Base-by-base conservation (phyloP, 2,888 invertebrate species). In the Xiphydria camelus region DNA sequence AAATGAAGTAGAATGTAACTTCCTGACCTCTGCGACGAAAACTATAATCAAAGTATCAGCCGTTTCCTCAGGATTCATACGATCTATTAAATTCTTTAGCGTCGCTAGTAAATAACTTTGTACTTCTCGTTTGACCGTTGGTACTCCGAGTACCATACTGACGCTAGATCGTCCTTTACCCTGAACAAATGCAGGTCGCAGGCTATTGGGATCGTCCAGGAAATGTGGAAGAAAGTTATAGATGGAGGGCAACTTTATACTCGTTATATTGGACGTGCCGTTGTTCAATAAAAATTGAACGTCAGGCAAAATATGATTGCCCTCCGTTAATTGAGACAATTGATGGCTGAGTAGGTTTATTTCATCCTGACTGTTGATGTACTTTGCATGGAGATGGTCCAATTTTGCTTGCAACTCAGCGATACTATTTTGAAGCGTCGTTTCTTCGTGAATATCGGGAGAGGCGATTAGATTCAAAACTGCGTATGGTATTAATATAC, bases 201-300 rank as follows among this genome's bases (percentile, higher is more conserved):
- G 77, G 61, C 90, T 90, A 51, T 83, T 79, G 0, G 88, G 86
- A 68, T 89, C 86, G 52, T 87, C 86, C 55, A 91, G 80, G 32
- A 95, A 80, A 75, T 95, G 93, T 1, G 94, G 94, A 59, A 95
- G 79, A 69, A 93, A 91, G 69, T 91, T 88, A 73, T 87, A 90
- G 47, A 91, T 84, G 50, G 90, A 89, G 2, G 93, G 91, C 45
- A 88, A 77, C 47, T 88, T 82, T 31, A 91, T 77, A 35, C 74
- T 69, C 4, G 75, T 75, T 4, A 77, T 57, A 35, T 76, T 73
- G 29, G 75, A 76, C 3, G 76, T 75, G 5, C 70, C 61, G 10
- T 79, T 62, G 14, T 78, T 80, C 9, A 74, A 56, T 1, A 78
- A 56, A 46, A 68, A 62, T 40, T 73, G 74, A 4, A 75, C 49